A percentile compares a stretch with the other conserved stretches of the same genome.
Conservation (phyloP, 2,797 vertebrate species). For the Champsocephalus esox region DNA sequence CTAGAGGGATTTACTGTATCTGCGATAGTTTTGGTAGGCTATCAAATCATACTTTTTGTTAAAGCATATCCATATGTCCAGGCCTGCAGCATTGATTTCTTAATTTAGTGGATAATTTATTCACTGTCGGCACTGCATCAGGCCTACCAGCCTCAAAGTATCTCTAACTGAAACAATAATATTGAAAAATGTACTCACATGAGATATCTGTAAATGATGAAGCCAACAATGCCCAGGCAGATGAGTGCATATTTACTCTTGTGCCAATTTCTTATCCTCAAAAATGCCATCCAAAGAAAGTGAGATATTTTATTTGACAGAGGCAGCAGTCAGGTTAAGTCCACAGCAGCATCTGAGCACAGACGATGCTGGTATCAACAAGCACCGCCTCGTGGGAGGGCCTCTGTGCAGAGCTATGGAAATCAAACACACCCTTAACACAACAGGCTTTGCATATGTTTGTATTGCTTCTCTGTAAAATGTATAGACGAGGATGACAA, state of each 20-base stretch:
- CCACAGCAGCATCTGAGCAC: conserved; percentile 41
- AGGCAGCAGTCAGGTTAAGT: conserved; percentile 7
- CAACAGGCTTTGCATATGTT: not conserved
- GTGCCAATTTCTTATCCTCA: conserved; percentile 77
- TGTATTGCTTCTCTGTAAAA: not conserved
- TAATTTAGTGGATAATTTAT: not conserved
- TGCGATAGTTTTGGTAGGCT: not conserved
- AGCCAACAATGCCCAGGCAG: conserved; percentile 74
- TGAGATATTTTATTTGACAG: conserved; percentile 15
- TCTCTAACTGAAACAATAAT: not conserved
- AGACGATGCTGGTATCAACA: conserved; percentile 29
- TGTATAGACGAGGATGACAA: not conserved
- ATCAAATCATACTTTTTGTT: not conserved
- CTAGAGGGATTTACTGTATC: not conserved
- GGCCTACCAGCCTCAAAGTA: not conserved
- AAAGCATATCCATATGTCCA: not conserved
- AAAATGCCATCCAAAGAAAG: conserved; percentile 74
- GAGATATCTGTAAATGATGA: conserved; percentile 79
- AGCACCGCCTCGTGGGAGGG: conserved; percentile 71
- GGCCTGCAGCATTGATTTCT: not conserved
- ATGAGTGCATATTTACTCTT: conserved; percentile 78
- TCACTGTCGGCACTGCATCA: not conserved
- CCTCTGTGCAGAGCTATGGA: conserved; percentile 18
- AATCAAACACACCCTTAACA: conserved; percentile 34
- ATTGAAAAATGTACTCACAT: conserved; percentile 72